A percentile compares a stretch with the other conserved stretches of the same genome.
Evolutionary conservation across 2,113 vertebrate genomes (phyloP).

Genomic region (Plectropomus leopardus): DNA sequence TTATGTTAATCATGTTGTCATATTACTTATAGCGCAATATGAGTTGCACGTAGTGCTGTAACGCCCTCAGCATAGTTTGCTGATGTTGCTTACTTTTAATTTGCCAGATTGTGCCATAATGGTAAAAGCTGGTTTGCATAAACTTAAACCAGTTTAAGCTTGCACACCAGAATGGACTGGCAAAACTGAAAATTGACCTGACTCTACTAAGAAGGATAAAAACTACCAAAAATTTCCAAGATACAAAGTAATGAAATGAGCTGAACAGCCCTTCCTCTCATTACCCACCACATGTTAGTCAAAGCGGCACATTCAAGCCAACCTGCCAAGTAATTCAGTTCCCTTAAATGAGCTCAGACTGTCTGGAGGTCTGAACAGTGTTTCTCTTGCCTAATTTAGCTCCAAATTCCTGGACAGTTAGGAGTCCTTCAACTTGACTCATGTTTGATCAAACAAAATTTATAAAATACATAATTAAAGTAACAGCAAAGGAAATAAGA

Average conservation of each 20-base stretch:
- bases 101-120: too few relatives aligned
- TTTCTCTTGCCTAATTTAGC: conserved; percentile 60
- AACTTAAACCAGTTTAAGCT: too few relatives aligned
- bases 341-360: conserved; percentile 67
- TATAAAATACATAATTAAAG: conserved; percentile 40
- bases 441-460: conserved; percentile 51
- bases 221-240: not conserved
- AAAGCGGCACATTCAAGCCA: conserved; percentile 14
- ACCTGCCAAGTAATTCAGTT: conserved; percentile 39
- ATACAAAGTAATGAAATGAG: not conserved
- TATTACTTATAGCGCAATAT: too few relatives aligned
- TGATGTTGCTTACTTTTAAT: too few relatives aligned
- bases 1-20: too few relatives aligned
- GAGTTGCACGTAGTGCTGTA: too few relatives aligned
- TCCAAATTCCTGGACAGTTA: conserved; percentile 57
- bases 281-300: conserved; percentile 19
- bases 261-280: not conserved
- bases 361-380: conserved; percentile 61
- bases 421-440: conserved; percentile 32
- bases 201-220: too few relatives aligned
- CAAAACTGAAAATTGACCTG: too few relatives aligned
- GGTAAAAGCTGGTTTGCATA: too few relatives aligned
- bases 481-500: conserved; percentile 56
- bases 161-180: too few relatives aligned
- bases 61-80: too few relatives aligned